Conservation (phyloP, 2,888 invertebrate species). For the Hydraecia micacea region DNA sequence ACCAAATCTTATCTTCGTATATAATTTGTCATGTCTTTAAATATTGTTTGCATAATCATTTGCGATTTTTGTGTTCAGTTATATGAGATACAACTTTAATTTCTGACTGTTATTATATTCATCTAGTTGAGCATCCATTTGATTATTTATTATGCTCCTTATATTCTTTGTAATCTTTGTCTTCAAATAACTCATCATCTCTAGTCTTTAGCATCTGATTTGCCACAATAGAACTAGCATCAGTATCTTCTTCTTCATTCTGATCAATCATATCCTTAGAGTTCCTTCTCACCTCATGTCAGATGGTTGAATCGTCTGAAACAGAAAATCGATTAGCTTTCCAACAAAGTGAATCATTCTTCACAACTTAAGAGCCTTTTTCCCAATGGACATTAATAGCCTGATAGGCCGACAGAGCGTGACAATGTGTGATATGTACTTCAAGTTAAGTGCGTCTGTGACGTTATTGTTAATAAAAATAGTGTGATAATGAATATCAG, state of each 20-base stretch:
- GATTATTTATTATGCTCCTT: background rate
- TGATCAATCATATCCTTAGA: background rate
- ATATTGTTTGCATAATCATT: slow-evolving; percentile 29
- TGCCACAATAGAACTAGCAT: background rate
- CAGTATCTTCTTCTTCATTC: background rate
- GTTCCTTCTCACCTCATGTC: background rate
- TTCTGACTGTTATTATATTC: slow-evolving; percentile 14
- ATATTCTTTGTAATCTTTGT: background rate
- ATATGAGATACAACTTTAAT: background rate
- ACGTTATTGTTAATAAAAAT: slow-evolving; percentile 46
- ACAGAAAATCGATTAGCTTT: background rate
- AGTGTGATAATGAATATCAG: slow-evolving; percentile 37
- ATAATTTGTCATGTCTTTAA: slow-evolving; percentile 51
- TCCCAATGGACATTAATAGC: slow-evolving; percentile 8
- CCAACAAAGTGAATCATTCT: background rate
- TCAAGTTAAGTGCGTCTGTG: slow-evolving; percentile 23
- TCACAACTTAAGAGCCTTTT: slow-evolving; percentile 2
- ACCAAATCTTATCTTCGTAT: slow-evolving; percentile 53
- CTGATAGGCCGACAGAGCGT: slow-evolving; percentile 8
- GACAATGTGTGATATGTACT: slow-evolving; percentile 23
- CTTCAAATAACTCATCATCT: background rate
- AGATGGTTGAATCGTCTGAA: background rate
- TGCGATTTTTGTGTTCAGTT: slow-evolving; percentile 1
- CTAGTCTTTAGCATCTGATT: too few species aligned
- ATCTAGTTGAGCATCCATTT: background rate